A percentile compares a stretch with the other conserved stretches of the same genome.
phyloP scores from a whole-genome alignment of 2,888 invertebrate species.

The Entomobrya proxima region DNA sequence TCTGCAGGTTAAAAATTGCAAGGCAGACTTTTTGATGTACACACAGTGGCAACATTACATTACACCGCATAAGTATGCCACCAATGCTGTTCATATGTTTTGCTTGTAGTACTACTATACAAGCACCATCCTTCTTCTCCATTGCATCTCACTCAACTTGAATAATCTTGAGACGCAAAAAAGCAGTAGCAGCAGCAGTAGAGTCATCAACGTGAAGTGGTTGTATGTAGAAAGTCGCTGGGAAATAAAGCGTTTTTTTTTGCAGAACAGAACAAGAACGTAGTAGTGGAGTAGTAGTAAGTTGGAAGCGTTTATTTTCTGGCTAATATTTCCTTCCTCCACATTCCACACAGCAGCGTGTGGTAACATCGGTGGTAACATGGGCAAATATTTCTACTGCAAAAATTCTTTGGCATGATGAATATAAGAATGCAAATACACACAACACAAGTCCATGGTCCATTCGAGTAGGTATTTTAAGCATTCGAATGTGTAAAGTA shows the following conservation, averaged over 20 bases:
- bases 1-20: constrained; percentile 48
- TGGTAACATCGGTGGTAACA: background rate
- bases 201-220: constrained; percentile 23
- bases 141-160: constrained; percentile 43
- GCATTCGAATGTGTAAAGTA: too few relatives aligned
- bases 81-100: background rate
- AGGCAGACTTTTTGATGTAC: constrained; percentile 16
- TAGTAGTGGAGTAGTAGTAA: background rate
- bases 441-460: too few relatives aligned
- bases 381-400: constrained; percentile 12
- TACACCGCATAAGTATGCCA: constrained; percentile 49
- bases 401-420: background rate
- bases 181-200: too few relatives aligned
- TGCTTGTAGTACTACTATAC: background rate
- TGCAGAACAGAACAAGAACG: background rate
- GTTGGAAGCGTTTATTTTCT: background rate
- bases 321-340: constrained; percentile 30
- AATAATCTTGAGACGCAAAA: constrained; percentile 47
- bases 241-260: constrained; percentile 7
- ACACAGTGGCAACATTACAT: background rate
- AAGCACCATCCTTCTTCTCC: background rate
- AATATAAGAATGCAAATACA: too few relatives aligned
- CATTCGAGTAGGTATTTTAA: too few relatives aligned
- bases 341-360: background rate
- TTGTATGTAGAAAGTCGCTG: background rate